Conservation (phyloP, 2,113 vertebrate genomes). For the Nannobrachium achirus region DNA sequence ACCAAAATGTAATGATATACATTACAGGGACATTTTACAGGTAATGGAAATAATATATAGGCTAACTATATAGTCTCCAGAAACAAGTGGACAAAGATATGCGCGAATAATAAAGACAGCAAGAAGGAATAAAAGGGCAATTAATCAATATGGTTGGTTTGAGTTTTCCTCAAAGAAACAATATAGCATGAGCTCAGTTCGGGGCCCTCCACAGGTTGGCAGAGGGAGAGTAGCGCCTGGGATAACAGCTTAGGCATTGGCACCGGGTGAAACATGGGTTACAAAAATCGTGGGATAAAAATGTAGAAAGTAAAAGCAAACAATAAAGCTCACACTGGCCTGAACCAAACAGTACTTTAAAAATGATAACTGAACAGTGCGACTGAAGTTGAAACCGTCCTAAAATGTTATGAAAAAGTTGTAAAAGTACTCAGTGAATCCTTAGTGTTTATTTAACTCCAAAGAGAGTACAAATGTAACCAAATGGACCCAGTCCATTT, state of each 20-base stretch:
- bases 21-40: background rate
- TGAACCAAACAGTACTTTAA: background rate
- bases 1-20: background rate
- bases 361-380: background rate
- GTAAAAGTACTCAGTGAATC: background rate
- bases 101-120: background rate
- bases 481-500: no score
- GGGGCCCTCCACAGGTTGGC: no score
- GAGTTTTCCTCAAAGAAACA: background rate
- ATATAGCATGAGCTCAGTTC: no score
- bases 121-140: background rate
- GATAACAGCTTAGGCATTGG: no score
- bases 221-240: no score
- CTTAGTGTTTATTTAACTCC: no score
- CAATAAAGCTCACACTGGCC: background rate
- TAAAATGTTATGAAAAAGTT: conserved; percentile 1
- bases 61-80: conserved; percentile 18
- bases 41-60: conserved; percentile 21
- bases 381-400: conserved; percentile 2
- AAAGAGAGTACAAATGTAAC: no score
- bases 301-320: no score
- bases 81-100: conserved; percentile 12
- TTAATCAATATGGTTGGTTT: conserved; percentile 8
- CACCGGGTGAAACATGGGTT: no score
- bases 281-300: no score